These are phyloP conservation scores for Cosmorhoe ocellata DNA, from an alignment of 2,888 invertebrate genomes.

Conservation along the genomic window DNA sequence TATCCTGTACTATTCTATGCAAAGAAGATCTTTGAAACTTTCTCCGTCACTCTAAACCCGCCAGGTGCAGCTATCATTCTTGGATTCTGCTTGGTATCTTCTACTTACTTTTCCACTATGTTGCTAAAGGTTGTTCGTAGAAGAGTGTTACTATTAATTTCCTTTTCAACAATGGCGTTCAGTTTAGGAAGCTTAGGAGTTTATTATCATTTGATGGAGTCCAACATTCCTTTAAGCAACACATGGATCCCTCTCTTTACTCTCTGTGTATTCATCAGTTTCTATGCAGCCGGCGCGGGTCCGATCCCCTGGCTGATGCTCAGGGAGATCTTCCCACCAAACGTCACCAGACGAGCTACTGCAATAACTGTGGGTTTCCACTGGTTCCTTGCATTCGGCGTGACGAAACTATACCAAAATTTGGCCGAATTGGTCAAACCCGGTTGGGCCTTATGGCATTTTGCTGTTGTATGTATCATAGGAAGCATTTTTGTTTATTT, in stretches of 20 bases:
- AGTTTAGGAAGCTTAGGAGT: conserved; percentile 75
- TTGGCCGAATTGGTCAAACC: conserved; percentile 79
- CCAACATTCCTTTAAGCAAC: conserved; percentile 43
- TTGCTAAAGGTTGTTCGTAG: conserved; percentile 84
- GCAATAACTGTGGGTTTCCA: conserved; percentile 86
- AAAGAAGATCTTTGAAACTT: conserved; percentile 77
- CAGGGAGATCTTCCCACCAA: conserved; percentile 85
- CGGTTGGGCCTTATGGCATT: conserved; percentile 86
- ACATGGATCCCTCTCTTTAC: conserved; percentile 83
- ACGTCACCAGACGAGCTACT: conserved; percentile 84
- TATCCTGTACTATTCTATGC: conserved; percentile 84
- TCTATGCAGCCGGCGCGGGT: conserved; percentile 86
- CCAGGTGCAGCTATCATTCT: conserved; percentile 81
- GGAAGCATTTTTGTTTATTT: conserved; percentile 84
- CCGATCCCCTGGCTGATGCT: conserved; percentile 89
- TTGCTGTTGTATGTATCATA: conserved; percentile 82
- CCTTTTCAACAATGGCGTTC: conserved; percentile 81
- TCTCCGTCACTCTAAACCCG: conserved; percentile 63
- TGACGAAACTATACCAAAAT: conserved; percentile 84
- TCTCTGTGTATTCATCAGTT: conserved; percentile 80
- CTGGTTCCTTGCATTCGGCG: conserved; percentile 86
- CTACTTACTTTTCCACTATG: conserved; percentile 81
- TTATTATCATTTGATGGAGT: conserved; percentile 68
- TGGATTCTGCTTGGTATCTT: conserved; percentile 82
- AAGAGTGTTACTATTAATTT: conserved; percentile 83